A percentile compares a stretch with the other conserved stretches of the same genome.
phyloP scores from a whole-genome alignment of 2,797 vertebrate genomes.

The Buphagus erythrorhynchus region DNA sequence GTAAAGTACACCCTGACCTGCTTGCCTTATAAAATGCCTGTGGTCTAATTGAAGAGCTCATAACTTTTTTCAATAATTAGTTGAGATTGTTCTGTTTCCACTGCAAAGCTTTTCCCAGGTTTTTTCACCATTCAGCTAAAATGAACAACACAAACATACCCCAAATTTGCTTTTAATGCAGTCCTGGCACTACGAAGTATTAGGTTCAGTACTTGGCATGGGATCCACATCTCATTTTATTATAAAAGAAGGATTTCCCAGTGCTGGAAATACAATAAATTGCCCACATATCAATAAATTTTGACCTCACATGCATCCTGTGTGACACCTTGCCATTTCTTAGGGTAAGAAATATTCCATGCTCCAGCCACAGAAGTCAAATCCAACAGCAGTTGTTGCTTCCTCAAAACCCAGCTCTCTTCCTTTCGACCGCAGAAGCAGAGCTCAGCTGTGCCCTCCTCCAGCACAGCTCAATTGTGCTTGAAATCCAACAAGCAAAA shows the following conservation, averaged over 20 bases:
- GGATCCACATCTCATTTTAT: not conserved
- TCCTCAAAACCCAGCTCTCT: not conserved
- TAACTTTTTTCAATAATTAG: conserved; percentile 5
- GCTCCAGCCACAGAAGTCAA: not conserved
- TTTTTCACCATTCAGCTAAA: not conserved
- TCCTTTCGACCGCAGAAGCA: rapidly evolving
- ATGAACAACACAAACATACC: not conserved
- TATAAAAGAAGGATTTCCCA: conserved; percentile 1
- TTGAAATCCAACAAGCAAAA: not conserved
- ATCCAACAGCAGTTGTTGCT: not conserved
- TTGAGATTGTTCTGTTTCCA: conserved; percentile 23
- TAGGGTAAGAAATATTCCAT: not conserved
- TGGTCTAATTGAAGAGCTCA: conserved; percentile 28
- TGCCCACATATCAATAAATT: not conserved
- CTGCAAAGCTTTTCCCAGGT: not conserved
- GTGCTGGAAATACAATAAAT: not conserved
- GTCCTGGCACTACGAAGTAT: not conserved
- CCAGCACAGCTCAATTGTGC: not conserved
- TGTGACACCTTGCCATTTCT: not conserved
- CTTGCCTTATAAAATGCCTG: conserved; percentile 27
- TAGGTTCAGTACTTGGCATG: not conserved
- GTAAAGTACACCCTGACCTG: not conserved
- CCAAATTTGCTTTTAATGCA: conserved; percentile 11
- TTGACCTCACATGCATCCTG: not conserved
- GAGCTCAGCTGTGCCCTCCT: not conserved